A percentile compares a stretch with the other conserved stretches of the same genome.
phyloP scores from a whole-genome alignment of 1,140 invertebrate genomes.

The Phymorhynchus buccinoides region DNA sequence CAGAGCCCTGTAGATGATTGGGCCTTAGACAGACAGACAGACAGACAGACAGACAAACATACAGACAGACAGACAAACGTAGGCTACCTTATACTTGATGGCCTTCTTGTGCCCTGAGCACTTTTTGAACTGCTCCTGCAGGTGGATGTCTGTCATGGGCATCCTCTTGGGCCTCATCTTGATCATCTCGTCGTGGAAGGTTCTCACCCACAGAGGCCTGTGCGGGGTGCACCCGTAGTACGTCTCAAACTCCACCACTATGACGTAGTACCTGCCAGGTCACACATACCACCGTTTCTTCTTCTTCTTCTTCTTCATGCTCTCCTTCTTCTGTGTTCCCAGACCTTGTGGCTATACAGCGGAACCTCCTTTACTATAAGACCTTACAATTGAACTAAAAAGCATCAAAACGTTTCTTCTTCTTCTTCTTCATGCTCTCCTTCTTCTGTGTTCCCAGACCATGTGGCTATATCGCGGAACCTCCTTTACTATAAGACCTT shows the following conservation, averaged over 20 bases:
- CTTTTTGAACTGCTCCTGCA: constrained; percentile 72
- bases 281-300: neutral
- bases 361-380: too few species aligned
- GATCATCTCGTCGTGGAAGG: constrained; percentile 64
- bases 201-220: constrained; percentile 70
- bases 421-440: too few species aligned
- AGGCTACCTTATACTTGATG: constrained; percentile 70
- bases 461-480: too few species aligned
- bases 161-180: constrained; percentile 67
- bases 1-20: too few species aligned
- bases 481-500: too few species aligned
- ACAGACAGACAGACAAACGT: neutral
- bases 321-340: too few species aligned
- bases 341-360: too few species aligned
- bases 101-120: constrained; percentile 71
- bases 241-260: constrained; percentile 71
- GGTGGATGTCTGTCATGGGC: constrained; percentile 66
- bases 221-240: constrained; percentile 70
- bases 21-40: neutral
- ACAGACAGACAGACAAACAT: neutral
- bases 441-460: too few species aligned
- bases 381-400: too few species aligned
- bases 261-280: constrained; percentile 64
- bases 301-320: too few species aligned
- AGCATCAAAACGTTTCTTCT: too few species aligned